These are phyloP conservation scores for Crocodylus rhombifer DNA, from an alignment of 2,797 vertebrate species.

Conservation along the genomic window DNA sequence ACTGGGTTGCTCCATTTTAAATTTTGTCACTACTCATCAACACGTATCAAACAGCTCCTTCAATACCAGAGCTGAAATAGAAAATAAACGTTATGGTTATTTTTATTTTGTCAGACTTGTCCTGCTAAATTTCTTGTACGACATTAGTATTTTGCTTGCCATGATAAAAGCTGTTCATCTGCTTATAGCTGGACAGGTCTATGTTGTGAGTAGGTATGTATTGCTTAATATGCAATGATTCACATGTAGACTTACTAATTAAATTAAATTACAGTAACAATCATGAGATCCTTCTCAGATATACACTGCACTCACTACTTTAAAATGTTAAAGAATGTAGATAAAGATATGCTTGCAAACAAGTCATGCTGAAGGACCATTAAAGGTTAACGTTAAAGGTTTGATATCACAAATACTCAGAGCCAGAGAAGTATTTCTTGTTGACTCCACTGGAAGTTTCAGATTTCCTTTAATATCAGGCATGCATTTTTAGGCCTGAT, in stretches of 20 bases:
- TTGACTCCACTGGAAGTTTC: not conserved
- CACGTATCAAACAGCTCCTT: not conserved
- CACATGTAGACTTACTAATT: not conserved
- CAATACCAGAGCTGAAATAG: not conserved
- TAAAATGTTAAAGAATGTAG: not conserved
- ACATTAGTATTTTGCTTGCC: not conserved
- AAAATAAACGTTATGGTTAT: not conserved
- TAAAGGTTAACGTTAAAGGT: accelerated
- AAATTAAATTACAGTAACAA: not conserved
- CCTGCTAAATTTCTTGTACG: not conserved
- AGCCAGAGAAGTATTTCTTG: not conserved
- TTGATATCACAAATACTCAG: not conserved
- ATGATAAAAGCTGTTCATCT: not conserved
- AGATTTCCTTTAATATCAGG: not conserved
- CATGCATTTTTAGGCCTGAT: not conserved
- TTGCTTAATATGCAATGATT: not conserved
- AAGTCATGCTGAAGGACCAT: not conserved
- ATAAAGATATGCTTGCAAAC: not conserved
- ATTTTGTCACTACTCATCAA: not conserved
- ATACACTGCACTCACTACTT: not conserved
- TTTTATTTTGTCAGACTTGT: not conserved
- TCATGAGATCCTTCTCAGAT: not conserved
- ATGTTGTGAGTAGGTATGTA: accelerated
- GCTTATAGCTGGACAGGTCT: accelerated
- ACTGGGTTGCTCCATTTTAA: not conserved